Percentiles rank a stretch among this genome's conserved stretches.
Conservation (phyloP, 2,888 invertebrate genomes). For the Oscheius sp. region DNA sequence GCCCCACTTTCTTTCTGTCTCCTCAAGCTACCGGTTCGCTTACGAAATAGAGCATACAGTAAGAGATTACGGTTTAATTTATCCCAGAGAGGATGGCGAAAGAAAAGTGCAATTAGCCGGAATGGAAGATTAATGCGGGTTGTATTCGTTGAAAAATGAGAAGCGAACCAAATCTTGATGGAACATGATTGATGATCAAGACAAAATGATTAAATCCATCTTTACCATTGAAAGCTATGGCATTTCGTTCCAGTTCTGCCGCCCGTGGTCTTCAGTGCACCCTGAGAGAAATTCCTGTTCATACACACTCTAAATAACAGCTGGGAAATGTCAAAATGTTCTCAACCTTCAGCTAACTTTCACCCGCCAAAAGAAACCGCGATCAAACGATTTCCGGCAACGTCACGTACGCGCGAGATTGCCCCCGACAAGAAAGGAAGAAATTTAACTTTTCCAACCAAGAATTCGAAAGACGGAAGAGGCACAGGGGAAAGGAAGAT, state of each 20-base stretch:
- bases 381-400: constrained; percentile 2
- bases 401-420: constrained; percentile 14
- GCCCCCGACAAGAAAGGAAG: background rate
- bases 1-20: constrained; percentile 13
- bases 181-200: too few species aligned
- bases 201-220: background rate
- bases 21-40: constrained; percentile 1
- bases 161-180: background rate
- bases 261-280: background rate
- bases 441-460: constrained; percentile 7
- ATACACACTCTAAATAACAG: background rate
- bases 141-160: too few species aligned
- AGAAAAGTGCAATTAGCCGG: constrained; percentile 12
- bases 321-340: background rate
- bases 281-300: constrained; percentile 9
- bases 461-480: too few species aligned
- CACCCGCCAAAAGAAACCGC: background rate
- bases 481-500: too few species aligned
- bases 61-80: constrained; percentile 20
- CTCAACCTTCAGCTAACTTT: background rate
- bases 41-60: constrained; percentile 16
- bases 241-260: constrained; percentile 26
- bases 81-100: background rate
- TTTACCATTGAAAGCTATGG: background rate
- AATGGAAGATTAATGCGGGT: background rate